These are phyloP conservation scores for Plestiodon gilberti DNA, from an alignment of 2,113 vertebrate species.

Conservation along the genomic window DNA sequence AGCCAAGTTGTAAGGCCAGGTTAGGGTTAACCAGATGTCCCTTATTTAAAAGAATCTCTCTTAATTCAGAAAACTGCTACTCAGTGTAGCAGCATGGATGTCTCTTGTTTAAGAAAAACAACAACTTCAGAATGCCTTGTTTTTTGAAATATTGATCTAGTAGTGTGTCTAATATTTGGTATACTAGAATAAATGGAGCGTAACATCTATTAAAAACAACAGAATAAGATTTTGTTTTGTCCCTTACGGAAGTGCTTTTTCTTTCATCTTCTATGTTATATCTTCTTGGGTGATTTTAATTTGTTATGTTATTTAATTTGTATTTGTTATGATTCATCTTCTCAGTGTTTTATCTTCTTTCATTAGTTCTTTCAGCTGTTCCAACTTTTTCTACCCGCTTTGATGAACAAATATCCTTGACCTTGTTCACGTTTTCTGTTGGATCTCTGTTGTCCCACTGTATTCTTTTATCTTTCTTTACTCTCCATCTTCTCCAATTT, in stretches of 20 bases:
- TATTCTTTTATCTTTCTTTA: background rate
- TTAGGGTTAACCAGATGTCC: conserved; percentile 10
- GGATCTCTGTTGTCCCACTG: background rate
- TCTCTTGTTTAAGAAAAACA: background rate
- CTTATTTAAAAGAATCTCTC: background rate
- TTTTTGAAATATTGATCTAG: conserved; percentile 11
- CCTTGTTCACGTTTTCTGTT: background rate
- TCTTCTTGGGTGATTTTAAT: background rate
- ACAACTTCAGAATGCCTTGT: background rate
- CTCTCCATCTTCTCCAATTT: no score
- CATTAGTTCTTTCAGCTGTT: background rate
- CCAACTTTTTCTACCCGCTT: background rate
- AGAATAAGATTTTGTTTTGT: background rate
- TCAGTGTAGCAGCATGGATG: background rate
- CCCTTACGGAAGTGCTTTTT: background rate
- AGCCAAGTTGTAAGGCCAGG: background rate
- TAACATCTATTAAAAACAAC: background rate
- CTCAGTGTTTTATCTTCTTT: background rate
- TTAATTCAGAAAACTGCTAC: conserved; percentile 14
- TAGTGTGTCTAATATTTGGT: background rate
- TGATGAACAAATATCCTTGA: background rate
- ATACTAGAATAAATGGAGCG: background rate
- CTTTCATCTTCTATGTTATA: background rate
- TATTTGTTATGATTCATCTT: background rate
- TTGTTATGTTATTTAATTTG: no score